Percentiles rank a stretch among this genome's conserved stretches.
phyloP scores from a whole-genome alignment of 2,113 vertebrate genomes.

The Ceratotherium simum region DNA sequence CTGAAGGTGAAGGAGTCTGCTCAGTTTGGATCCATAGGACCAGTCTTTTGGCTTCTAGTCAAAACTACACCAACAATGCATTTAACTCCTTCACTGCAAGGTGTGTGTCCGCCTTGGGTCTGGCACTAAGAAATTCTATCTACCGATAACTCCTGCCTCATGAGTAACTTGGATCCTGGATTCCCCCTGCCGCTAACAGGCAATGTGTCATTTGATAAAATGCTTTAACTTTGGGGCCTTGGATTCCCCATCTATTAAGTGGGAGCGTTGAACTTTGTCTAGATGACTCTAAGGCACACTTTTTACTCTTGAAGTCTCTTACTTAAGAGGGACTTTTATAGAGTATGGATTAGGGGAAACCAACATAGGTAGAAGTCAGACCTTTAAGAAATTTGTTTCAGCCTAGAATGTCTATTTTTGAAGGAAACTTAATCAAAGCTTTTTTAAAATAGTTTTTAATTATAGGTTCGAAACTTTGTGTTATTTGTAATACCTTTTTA shows the following conservation, averaged over 20 bases:
- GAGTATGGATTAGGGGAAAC: neutral
- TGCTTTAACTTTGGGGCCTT: neutral
- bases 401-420: constrained; percentile 55
- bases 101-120: neutral
- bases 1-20: neutral
- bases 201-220: neutral
- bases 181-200: neutral
- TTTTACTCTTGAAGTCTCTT: neutral
- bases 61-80: neutral
- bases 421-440: constrained; percentile 72
- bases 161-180: neutral
- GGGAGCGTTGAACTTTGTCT: neutral
- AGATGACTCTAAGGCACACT: neutral
- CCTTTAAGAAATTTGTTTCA: constrained; percentile 63
- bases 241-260: neutral
- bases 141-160: neutral
- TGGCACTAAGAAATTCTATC: neutral
- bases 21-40: neutral
- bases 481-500: constrained; percentile 84
- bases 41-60: neutral
- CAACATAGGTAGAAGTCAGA: constrained; percentile 41
- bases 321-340: neutral
- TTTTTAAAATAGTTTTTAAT: constrained; percentile 83
- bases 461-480: constrained; percentile 75
- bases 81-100: neutral